phyloP scores from a whole-genome alignment of 2,888 invertebrate species.

The Nowickia ferox region DNA sequence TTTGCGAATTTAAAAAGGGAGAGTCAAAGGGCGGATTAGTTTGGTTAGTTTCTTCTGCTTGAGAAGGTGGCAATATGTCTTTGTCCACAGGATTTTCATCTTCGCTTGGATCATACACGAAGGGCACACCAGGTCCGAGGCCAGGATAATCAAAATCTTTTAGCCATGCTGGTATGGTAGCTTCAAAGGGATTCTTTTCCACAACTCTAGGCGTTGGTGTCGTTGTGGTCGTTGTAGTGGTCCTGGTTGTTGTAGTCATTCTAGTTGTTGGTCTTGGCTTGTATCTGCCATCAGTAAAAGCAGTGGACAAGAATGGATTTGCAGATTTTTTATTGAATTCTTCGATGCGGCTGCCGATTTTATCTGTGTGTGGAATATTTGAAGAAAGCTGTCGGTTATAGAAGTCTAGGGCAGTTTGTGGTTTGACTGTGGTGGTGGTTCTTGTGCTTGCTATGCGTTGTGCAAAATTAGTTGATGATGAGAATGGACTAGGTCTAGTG shows the following conservation, averaged over 20 bases:
- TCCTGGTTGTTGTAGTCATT: conserved; percentile 53
- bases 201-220: conserved; percentile 71
- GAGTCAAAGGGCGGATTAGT: conserved; percentile 63
- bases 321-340: conserved; percentile 17
- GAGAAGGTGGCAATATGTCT: conserved; percentile 73
- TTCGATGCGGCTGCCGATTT: conserved; percentile 43
- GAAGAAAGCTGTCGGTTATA: conserved; percentile 66
- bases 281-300: conserved; percentile 61
- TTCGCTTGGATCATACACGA: conserved; percentile 73
- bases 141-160: conserved; percentile 81
- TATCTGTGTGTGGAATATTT: conserved; percentile 55
- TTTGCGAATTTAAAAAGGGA: conserved; percentile 68
- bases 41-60: conserved; percentile 66
- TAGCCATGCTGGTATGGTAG: conserved; percentile 80
- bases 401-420: conserved; percentile 65
- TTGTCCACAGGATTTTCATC: conserved; percentile 68
- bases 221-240: conserved; percentile 72
- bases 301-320: conserved; percentile 70
- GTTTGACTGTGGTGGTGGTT: conserved; percentile 68
- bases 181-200: conserved; percentile 77
- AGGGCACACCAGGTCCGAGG: conserved; percentile 81
- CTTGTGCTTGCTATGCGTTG: conserved; percentile 59
- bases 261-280: conserved; percentile 56
- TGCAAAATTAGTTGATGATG: conserved; percentile 64
- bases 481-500: conserved; percentile 62